These are phyloP conservation scores for Eilema caniola DNA, from an alignment of 2,888 invertebrate species.

Conservation along the genomic window DNA sequence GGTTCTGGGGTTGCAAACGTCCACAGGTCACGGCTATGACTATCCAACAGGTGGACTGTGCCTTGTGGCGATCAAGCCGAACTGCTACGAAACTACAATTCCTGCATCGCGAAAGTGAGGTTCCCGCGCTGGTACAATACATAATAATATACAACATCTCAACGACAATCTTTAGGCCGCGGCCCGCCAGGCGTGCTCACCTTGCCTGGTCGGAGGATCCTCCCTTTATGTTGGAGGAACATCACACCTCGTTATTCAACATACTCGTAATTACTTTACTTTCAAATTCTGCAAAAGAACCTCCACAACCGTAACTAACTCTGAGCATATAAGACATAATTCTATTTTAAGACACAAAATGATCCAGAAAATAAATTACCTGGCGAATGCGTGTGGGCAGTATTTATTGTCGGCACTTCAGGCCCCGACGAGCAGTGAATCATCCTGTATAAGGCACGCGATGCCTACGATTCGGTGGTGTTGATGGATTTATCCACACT, in stretches of 20 bases:
- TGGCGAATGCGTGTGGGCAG: conserved; percentile 59
- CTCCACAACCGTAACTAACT: neutral
- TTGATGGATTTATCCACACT: conserved; percentile 55
- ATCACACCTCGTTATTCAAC: too few relatives aligned
- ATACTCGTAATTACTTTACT: neutral
- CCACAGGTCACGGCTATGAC: too few relatives aligned
- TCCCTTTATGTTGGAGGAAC: too few relatives aligned
- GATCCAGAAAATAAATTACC: conserved; percentile 62
- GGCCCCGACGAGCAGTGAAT: conserved; percentile 59
- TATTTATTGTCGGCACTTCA: conserved; percentile 62
- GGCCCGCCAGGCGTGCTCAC: too few relatives aligned
- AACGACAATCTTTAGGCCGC: too few relatives aligned
- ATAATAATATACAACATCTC: too few relatives aligned
- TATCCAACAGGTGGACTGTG: too few relatives aligned
- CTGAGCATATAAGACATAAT: conserved; percentile 39
- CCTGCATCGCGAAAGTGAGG: too few relatives aligned
- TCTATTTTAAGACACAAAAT: conserved; percentile 61
- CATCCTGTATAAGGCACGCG: conserved; percentile 63
- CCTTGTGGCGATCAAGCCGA: too few relatives aligned
- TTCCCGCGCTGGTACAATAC: too few relatives aligned
- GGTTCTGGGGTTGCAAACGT: neutral
- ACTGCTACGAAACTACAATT: too few relatives aligned
- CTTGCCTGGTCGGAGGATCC: too few relatives aligned
- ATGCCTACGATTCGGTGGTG: conserved; percentile 54
- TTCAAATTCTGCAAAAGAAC: neutral